A percentile compares a stretch with the other conserved stretches of the same genome.
Evolutionary conservation across 2,888 invertebrate genomes (phyloP).

Genomic region (Stenotaenia linearis): DNA sequence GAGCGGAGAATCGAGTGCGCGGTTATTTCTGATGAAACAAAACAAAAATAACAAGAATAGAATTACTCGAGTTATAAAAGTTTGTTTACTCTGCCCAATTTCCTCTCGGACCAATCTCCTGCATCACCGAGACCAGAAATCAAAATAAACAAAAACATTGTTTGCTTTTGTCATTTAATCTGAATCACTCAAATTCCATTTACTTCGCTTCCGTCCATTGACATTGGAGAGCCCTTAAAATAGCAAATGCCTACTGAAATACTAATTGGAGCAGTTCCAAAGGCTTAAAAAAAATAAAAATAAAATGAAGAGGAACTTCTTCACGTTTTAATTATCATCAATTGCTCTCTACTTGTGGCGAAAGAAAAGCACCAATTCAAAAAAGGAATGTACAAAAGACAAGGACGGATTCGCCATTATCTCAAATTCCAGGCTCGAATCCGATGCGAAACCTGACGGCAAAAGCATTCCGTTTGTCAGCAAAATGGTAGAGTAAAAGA

Average conservation of each 20-base stretch:
- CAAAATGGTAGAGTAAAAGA: slow-evolving; percentile 1
- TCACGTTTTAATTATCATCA: background rate
- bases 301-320: background rate
- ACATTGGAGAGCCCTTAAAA: background rate
- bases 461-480: background rate
- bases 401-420: background rate
- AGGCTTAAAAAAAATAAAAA: background rate
- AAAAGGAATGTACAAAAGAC: background rate
- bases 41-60: too few species aligned
- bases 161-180: background rate
- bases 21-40: too few species aligned
- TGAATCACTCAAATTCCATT: background rate
- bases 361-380: background rate
- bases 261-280: background rate
- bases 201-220: background rate
- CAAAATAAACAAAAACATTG: background rate
- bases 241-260: background rate
- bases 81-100: too few species aligned
- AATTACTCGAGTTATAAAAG: too few species aligned
- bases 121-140: background rate
- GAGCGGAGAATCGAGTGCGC: too few species aligned
- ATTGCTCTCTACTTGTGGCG: background rate
- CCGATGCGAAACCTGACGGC: background rate
- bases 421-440: background rate
- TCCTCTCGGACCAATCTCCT: background rate